These are phyloP conservation scores for Desmophyllum pertusum DNA, from an alignment of 92 coral and sea anemone genomes.

Conservation along the genomic window DNA sequence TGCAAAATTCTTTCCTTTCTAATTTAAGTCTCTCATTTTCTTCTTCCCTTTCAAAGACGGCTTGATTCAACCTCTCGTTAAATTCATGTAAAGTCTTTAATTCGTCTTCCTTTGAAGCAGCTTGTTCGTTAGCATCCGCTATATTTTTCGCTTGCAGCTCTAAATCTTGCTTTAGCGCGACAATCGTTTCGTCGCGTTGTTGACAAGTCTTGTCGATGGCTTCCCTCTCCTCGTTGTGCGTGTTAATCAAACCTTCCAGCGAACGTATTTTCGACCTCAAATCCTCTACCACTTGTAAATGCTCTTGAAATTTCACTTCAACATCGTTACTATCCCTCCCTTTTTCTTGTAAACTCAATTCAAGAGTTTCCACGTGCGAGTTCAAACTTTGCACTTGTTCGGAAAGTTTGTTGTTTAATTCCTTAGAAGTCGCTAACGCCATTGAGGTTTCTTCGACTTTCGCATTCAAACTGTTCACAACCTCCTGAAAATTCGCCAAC, in stretches of 20 bases:
- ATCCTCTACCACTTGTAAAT: slow-evolving; percentile 45
- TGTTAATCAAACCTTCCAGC: slow-evolving; percentile 57
- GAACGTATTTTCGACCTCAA: slow-evolving; percentile 57
- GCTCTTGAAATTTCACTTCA: slow-evolving; percentile 66
- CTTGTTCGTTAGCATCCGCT: slow-evolving; percentile 44
- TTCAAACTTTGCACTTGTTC: slow-evolving; percentile 60
- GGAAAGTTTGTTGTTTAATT: slow-evolving; percentile 45
- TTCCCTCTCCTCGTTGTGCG: slow-evolving; percentile 33
- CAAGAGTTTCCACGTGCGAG: slow-evolving; percentile 46
- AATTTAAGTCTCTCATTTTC: slow-evolving; percentile 31
- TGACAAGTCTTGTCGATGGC: slow-evolving; percentile 32
- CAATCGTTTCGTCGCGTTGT: slow-evolving; percentile 55
- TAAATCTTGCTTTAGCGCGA: slow-evolving; percentile 40
- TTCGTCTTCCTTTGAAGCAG: slow-evolving; percentile 62
- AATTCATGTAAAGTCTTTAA: slow-evolving; percentile 49
- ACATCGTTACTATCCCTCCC: slow-evolving; percentile 50
- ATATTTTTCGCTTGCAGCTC: slow-evolving; percentile 34
- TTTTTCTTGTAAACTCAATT: slow-evolving; percentile 47
- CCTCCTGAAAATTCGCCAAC: slow-evolving; percentile 65
- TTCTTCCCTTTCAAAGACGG: slow-evolving; percentile 50
- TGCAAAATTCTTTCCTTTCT: slow-evolving; percentile 35
- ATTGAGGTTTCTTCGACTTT: slow-evolving; percentile 62
- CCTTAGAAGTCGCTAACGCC: slow-evolving; percentile 59
- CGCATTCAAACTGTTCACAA: slow-evolving; percentile 62
- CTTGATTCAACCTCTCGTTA: slow-evolving; percentile 38